Base-by-base conservation (phyloP, 2,113 vertebrate genomes). In the Microcebus ravelobensis region DNA sequence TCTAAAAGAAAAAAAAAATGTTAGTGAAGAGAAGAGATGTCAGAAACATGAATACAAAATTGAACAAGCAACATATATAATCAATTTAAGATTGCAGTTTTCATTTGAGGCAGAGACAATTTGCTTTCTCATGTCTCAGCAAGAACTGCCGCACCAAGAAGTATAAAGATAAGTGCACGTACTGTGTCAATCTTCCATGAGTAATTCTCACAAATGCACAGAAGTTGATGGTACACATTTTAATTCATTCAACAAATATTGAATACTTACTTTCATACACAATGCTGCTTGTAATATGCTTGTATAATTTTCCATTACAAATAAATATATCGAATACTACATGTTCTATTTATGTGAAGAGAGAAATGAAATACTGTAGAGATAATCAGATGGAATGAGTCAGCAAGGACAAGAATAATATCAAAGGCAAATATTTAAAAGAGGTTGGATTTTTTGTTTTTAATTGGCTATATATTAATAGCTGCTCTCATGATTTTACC, bases 41-140 rank as follows among this genome's bases (percentile, higher is more conserved):
- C 91, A 96, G 85, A 90, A 89, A 82, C 39, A 80, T 74, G 18
- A 88, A 97, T 91, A 97, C 88, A 84, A 94, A 95, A 97, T 45
- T 93, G 93, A 80, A 94, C 59, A 80, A 65, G 94, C 34, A 77
- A 94, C 71, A 95, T 65, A 87, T 79, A 77, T 57, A 96, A 96
- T 96, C 82, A 80, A 76, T 94, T 93, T 82, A 94, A 95, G 89
- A 94, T 13, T 79, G 91, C 27, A n/a, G 79, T 79, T 97, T 96
- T 89, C 87, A 93, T 91, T n/a, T 74, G 55, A 97, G 25, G 68
- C 34, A 39, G 52, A 94, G 70, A 97, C 87, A 83, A 89, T 94
- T 89, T 95, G 81, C 70, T 92, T 97, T 95, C 74, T 83, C 52
- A 0, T 67, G 84, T 74, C 95, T 97, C 93, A 81, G 95, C 95